These are phyloP conservation scores for Drosophila monieri DNA, from an alignment of 2,888 invertebrate species.

Conservation along the genomic window DNA sequence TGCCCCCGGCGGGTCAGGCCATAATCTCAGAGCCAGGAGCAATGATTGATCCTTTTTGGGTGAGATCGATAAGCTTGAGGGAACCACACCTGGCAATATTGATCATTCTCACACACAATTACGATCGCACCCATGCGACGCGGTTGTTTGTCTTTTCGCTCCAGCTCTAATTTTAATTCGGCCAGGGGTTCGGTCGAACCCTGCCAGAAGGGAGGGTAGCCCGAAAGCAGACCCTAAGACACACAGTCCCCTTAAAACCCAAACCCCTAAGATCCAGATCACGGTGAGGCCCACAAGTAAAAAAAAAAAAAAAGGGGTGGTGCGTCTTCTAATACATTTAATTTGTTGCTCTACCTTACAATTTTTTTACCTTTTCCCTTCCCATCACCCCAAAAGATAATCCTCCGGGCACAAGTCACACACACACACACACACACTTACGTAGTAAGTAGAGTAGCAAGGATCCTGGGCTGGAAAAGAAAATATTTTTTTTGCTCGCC, in stretches of 20 bases:
- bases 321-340: slow-evolving; percentile 71
- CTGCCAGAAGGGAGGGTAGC: slow-evolving; percentile 2
- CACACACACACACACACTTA: slow-evolving; percentile 39
- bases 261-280: slow-evolving; percentile 54
- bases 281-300: slow-evolving; percentile 31
- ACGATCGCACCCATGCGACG: slow-evolving; percentile 64
- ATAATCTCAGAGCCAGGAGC: slow-evolving; percentile 8
- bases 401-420: slow-evolving; percentile 69
- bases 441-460: slow-evolving; percentile 10
- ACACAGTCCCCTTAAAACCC: slow-evolving; percentile 37
- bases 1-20: slow-evolving; percentile 18
- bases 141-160: slow-evolving; percentile 63
- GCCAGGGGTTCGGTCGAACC: slow-evolving; percentile 42
- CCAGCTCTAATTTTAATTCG: slow-evolving; percentile 80
- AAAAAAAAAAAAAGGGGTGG: slow-evolving; percentile 58
- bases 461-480: slow-evolving; percentile 47
- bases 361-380: slow-evolving; percentile 14
- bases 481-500: slow-evolving; percentile 66
- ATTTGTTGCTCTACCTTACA: slow-evolving; percentile 65
- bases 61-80: slow-evolving; percentile 26
- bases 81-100: slow-evolving; percentile 57
- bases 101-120: slow-evolving; percentile 37
- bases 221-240: slow-evolving; percentile 8
- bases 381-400: slow-evolving; percentile 61
- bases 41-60: slow-evolving; percentile 17